Evolutionary conservation across 1,140 invertebrate genomes (phyloP).

Genomic region (Ceratoteleas bidentatus): DNA sequence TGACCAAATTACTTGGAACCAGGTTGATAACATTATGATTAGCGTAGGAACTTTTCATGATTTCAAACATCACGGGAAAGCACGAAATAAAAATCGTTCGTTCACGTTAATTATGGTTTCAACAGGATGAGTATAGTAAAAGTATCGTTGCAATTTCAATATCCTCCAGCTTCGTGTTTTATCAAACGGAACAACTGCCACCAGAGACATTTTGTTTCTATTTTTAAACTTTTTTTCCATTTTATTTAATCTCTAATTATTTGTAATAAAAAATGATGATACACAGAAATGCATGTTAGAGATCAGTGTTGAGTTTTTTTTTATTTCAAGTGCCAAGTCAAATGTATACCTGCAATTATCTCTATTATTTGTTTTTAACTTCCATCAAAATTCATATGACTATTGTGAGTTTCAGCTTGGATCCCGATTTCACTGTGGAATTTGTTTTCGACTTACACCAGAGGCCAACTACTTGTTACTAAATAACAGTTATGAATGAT

Average conservation of each 20-base stretch:
- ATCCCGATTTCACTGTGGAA: constrained; percentile 48
- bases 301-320: constrained; percentile 3
- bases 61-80: too few species aligned
- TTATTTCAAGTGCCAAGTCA: constrained; percentile 56
- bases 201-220: not conserved
- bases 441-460: constrained; percentile 55
- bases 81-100: too few species aligned
- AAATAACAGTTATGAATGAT: not conserved
- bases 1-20: constrained; percentile 43
- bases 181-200: constrained; percentile 29
- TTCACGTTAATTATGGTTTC: constrained; percentile 49
- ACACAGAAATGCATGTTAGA: constrained; percentile 26
- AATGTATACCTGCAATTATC: constrained; percentile 53
- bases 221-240: constrained; percentile 22
- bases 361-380: constrained; percentile 7
- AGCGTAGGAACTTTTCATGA: too few species aligned
- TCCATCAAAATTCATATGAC: constrained; percentile 43
- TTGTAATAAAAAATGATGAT: constrained; percentile 7
- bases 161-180: constrained; percentile 17
- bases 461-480: constrained; percentile 40
- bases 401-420: constrained; percentile 65
- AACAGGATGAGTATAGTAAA: constrained; percentile 68
- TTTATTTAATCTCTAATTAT: constrained; percentile 31
- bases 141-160: constrained; percentile 63
- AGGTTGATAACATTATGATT: constrained; percentile 43